A percentile compares a stretch with the other conserved stretches of the same genome.
Conservation (phyloP, 92 coral and sea anemone species). For the Phenganax subtilis region DNA sequence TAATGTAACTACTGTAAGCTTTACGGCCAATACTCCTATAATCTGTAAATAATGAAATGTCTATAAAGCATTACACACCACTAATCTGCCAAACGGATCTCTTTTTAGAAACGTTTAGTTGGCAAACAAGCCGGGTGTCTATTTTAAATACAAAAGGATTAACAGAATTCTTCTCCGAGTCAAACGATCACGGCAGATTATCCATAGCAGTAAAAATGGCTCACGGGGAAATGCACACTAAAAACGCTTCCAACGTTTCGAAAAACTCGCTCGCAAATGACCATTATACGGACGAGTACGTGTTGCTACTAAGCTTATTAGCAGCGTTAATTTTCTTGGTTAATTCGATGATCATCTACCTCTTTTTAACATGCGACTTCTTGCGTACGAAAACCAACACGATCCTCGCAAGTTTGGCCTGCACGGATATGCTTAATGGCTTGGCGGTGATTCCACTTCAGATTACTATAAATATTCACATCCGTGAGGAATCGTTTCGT, state of each 20-base stretch:
- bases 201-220: slow-evolving; percentile 25
- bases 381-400: slow-evolving; percentile 30
- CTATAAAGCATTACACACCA: no score
- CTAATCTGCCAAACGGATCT: not conserved
- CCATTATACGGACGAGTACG: not conserved
- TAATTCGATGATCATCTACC: slow-evolving; percentile 4
- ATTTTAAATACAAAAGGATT: slow-evolving; percentile 1
- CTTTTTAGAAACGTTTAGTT: not conserved
- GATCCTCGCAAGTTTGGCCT: slow-evolving; percentile 27
- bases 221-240: not conserved
- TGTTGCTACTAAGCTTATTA: slow-evolving; percentile 3
- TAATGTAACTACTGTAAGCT: no score
- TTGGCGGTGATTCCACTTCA: slow-evolving; percentile 21
- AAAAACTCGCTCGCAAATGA: slow-evolving; percentile 15
- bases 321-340: slow-evolving; percentile 4
- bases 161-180: not conserved
- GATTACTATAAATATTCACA: slow-evolving; percentile 1
- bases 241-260: not conserved
- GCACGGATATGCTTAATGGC: slow-evolving; percentile 24
- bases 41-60: no score
- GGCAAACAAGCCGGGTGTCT: not conserved
- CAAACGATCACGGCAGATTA: slow-evolving; percentile 6
- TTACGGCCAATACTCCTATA: no score
- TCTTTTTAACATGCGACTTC: not conserved
- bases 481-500: slow-evolving; percentile 2